phyloP scores from a whole-genome alignment of 1,140 invertebrate genomes.

The Arion vulgaris region DNA sequence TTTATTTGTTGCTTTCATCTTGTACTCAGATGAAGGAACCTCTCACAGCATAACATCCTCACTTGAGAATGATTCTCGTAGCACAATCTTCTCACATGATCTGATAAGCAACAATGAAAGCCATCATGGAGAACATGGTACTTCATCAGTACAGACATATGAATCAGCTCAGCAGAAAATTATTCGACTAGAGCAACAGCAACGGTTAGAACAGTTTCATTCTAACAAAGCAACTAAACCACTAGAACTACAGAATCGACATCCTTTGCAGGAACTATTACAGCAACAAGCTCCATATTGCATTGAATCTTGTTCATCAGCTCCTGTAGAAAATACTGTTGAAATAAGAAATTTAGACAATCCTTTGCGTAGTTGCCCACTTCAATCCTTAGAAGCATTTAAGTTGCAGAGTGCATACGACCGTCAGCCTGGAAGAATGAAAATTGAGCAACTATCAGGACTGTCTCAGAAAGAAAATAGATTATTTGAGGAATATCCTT shows the following conservation, averaged over 20 bases:
- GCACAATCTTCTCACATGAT: not conserved
- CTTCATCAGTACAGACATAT: not conserved
- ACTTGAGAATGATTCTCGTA: not conserved
- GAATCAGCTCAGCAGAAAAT: not conserved
- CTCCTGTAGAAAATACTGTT: not conserved
- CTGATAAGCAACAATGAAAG: not conserved
- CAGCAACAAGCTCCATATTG: not conserved
- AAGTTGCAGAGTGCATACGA: slow-evolving; percentile 1
- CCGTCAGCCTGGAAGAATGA: not conserved
- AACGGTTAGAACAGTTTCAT: not conserved
- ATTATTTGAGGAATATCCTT: not conserved
- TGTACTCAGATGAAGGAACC: not conserved
- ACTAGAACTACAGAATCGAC: not conserved
- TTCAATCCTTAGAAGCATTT: not conserved
- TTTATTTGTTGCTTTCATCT: not conserved
- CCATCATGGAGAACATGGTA: not conserved
- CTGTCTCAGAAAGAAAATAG: not conserved
- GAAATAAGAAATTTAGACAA: not conserved
- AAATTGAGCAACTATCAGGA: not conserved
- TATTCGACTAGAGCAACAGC: not conserved
- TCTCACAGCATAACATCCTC: not conserved
- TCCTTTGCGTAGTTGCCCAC: not conserved
- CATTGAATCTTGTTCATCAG: not conserved
- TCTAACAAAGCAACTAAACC: not conserved
- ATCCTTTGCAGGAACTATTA: not conserved